Conservation (phyloP, 1,140 invertebrate species). For the Trialeurodes vaporariorum region DNA sequence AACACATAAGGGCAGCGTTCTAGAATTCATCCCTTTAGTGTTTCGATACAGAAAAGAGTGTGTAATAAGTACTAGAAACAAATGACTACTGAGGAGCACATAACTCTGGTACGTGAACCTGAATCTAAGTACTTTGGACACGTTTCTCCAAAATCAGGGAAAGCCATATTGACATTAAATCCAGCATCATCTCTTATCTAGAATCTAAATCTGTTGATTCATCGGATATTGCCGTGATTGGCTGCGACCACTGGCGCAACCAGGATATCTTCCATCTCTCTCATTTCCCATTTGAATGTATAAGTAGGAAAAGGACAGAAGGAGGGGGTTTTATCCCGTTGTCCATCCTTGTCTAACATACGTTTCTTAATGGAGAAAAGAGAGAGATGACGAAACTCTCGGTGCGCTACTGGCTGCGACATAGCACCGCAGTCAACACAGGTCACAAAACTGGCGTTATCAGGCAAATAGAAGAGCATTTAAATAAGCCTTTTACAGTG, state of each 20-base stretch:
- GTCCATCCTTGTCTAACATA: too few species aligned
- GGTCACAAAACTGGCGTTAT: conserved; percentile 3
- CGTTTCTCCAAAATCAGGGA: background rate
- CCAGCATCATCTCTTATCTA: background rate
- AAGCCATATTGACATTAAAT: background rate
- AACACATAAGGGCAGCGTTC: too few species aligned
- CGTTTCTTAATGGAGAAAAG: too few species aligned
- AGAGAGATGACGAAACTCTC: too few species aligned
- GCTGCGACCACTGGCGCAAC: too few species aligned
- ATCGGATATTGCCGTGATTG: background rate
- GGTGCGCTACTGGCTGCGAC: too few species aligned
- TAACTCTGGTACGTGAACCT: background rate
- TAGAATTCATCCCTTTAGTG: too few species aligned
- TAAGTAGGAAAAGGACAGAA: too few species aligned
- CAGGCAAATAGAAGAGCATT: background rate
- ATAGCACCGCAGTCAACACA: conserved; percentile 3
- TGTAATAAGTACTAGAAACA: background rate
- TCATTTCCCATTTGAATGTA: too few species aligned
- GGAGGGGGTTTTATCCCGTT: too few species aligned
- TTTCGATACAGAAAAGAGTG: background rate
- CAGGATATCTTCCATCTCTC: too few species aligned
- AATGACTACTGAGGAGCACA: background rate
- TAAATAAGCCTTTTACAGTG: background rate
- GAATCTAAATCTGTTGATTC: background rate
- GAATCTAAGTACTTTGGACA: background rate